A percentile compares a stretch with the other conserved stretches of the same genome.
These are phyloP conservation scores for Dasysyrphus albostriatus DNA, from an alignment of 2,888 invertebrate species.

Conservation along the genomic window DNA sequence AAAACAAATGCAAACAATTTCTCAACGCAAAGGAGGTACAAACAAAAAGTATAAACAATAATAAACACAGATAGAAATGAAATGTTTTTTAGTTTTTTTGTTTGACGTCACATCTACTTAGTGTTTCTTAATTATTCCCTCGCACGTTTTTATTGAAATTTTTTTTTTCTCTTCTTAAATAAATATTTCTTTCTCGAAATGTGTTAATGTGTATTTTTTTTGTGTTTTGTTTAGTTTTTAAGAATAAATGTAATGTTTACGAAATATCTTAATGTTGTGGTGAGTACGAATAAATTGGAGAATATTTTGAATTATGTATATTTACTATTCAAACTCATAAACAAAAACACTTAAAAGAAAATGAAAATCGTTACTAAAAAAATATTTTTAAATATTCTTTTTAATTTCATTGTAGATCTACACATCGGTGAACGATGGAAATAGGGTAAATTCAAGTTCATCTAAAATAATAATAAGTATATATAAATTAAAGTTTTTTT, in stretches of 20 bases:
- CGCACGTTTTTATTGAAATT: constrained; percentile 9
- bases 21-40: constrained; percentile 31
- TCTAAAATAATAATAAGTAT: background rate
- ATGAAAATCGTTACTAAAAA: constrained; percentile 25
- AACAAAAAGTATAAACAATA: constrained; percentile 28
- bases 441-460: constrained; percentile 66
- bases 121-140: constrained; percentile 21
- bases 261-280: constrained; percentile 61
- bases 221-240: background rate
- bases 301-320: constrained; percentile 35
- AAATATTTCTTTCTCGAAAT: constrained; percentile 27
- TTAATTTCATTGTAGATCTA: constrained; percentile 80
- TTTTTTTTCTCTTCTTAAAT: constrained; percentile 2
- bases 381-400: constrained; percentile 65
- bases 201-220: constrained; percentile 35
- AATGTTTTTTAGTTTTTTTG: background rate
- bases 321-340: constrained; percentile 13
- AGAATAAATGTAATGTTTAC: constrained; percentile 22
- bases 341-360: background rate
- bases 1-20: constrained; percentile 48
- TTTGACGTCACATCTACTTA: constrained; percentile 53
- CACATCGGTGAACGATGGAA: constrained; percentile 67
- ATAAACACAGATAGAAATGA: background rate
- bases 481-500: background rate
- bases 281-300: constrained; percentile 20